Evolutionary conservation across 1,140 invertebrate species (phyloP), one percentile per base, ranked within the genome.

Genomic region (Neodiprion pinetum): DNA sequence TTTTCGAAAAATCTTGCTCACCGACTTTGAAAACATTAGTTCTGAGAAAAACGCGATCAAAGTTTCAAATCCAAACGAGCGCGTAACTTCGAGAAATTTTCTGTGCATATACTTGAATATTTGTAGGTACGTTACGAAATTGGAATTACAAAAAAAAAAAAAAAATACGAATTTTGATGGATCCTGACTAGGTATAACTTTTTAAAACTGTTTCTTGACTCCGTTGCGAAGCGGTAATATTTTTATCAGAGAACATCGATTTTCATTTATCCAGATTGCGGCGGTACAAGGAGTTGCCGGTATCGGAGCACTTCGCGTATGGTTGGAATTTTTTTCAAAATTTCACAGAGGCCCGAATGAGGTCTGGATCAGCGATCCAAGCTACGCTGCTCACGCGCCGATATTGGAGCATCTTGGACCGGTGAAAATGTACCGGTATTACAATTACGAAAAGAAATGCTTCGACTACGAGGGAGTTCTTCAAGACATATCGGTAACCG

Each of bases 331-430:
- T 85, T 87, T 98, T 75, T 92, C 93, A 76, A 93, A 93, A 78
- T 98, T 95, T 87, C 95, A 95, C 87, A 90, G 91, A 21, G 92
- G 93, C 28, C 91, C 90, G 74, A 97, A 97, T 87, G 93, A 92
- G 72, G 90, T 99, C 70, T 98, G 96, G 88, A 81, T 98, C 81
- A 96, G 97, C 3, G 91, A 91, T 11, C 97, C 97, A 7, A 95
- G 97, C 1, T 99, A 97, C 97, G 97, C 96, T 66, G 99, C 99
- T 86, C 97, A 99, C 87, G 94, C 93, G 1, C 96, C 96, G 40
- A 93, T 99, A 78, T 97, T 97, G 89, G 97, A 96, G 89, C 94
- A 95, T 80, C 89, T 94, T 68, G 95, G 95, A n/a, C 85, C 94
- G 17, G 93, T 97, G 5, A 96, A 97, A 86, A 90, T 93, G 65